Conservation (phyloP, 2,888 invertebrate species). For the Macrosoma leucophasiata region DNA sequence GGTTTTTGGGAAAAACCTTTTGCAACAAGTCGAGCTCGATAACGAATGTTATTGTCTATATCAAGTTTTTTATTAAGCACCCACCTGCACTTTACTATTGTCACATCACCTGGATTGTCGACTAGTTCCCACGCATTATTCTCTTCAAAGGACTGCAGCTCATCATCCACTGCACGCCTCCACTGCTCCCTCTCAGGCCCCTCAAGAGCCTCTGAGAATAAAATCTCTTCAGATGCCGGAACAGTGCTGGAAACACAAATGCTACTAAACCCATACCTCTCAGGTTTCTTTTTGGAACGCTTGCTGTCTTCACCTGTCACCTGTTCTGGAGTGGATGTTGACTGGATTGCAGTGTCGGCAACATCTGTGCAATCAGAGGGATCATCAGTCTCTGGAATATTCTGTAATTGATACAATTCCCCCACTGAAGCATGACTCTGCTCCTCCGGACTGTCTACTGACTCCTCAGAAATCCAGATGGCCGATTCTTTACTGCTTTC, state of each 20-base stretch:
- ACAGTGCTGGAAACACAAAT: conserved; percentile 2
- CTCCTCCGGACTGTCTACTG: too few relatives aligned
- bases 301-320: too few relatives aligned
- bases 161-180: conserved; percentile 10
- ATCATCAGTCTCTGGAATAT: too few relatives aligned
- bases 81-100: conserved; percentile 11
- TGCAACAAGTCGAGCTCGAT: conserved; percentile 16
- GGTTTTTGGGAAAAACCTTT: conserved; percentile 18
- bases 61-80: conserved; percentile 13
- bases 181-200: conserved; percentile 13
- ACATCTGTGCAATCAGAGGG: too few relatives aligned
- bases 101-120: conserved; percentile 10
- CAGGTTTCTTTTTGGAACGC: too few relatives aligned
- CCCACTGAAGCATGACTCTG: too few relatives aligned
- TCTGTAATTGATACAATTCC: too few relatives aligned
- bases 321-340: too few relatives aligned
- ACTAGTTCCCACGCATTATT: conserved; percentile 14
- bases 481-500: too few relatives aligned
- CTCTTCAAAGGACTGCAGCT: conserved; percentile 15
- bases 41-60: conserved; percentile 10
- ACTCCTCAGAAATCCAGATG: too few relatives aligned
- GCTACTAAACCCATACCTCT: too few relatives aligned
- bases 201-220: conserved; percentile 9
- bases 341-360: too few relatives aligned
- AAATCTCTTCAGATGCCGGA: conserved; percentile 5